Evolutionary conservation across 1,140 invertebrate species (phyloP).

Genomic region (Mylabris phalerata): DNA sequence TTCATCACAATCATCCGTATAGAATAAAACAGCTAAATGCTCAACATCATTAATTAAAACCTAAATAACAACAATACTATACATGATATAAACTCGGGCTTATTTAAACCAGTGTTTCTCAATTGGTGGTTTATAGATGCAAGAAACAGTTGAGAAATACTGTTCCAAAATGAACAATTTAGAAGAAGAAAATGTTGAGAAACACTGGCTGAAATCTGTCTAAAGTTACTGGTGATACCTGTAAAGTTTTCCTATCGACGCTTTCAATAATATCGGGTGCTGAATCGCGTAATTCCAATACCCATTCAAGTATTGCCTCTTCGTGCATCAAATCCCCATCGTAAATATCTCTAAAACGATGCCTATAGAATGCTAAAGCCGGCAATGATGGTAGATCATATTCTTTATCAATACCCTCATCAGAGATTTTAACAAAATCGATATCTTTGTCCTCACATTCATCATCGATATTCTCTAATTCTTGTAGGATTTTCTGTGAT

Average conservation of each 20-base stretch:
- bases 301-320: conserved; percentile 84
- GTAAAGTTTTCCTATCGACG: conserved; percentile 83
- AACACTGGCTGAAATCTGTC: too few species aligned
- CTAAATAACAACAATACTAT: conserved; percentile 18
- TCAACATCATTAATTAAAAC: conserved; percentile 84
- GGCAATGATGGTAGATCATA: conserved; percentile 80
- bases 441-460: conserved; percentile 89
- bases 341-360: conserved; percentile 79
- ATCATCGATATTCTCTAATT: conserved; percentile 91
- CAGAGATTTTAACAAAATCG: conserved; percentile 89
- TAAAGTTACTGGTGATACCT: conserved; percentile 49
- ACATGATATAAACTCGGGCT: too few species aligned
- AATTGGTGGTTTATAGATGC: too few species aligned
- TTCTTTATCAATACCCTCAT: conserved; percentile 80
- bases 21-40: conserved; percentile 88
- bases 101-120: too few species aligned
- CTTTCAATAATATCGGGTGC: conserved; percentile 85
- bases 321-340: conserved; percentile 84
- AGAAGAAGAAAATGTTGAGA: too few species aligned
- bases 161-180: too few species aligned
- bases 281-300: conserved; percentile 75
- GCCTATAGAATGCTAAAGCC: conserved; percentile 81
- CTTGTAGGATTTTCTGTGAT: conserved; percentile 79
- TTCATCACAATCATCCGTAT: conserved; percentile 77
- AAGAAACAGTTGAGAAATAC: too few species aligned